Percentiles rank a stretch among this genome's conserved stretches.
Evolutionary conservation across 2,888 invertebrate genomes (phyloP).

Genomic region (Amorpha juglandis): DNA sequence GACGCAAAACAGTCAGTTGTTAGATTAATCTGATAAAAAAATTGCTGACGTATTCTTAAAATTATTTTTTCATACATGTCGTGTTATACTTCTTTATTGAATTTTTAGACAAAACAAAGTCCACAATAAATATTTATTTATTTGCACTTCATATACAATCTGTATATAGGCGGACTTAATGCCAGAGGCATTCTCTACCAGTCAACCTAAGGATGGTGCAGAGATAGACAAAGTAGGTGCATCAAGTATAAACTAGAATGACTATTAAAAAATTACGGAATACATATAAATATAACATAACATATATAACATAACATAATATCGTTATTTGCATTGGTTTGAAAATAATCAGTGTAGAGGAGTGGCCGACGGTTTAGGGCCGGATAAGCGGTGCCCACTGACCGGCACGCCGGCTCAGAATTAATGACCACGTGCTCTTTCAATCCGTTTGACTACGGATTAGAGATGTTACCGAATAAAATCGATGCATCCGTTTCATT

Average conservation of each 20-base stretch:
- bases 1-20: no score
- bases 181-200: no score
- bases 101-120: not conserved
- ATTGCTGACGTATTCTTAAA: no score
- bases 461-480: not conserved
- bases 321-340: slow-evolving; percentile 7
- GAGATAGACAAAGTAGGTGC: no score
- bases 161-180: no score
- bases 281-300: not conserved
- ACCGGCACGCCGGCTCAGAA: not conserved
- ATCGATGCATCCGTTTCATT: not conserved
- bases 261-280: no score
- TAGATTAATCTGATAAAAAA: no score
- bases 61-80: no score
- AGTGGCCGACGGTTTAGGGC: not conserved
- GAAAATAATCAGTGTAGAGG: not conserved
- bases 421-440: slow-evolving; percentile 18
- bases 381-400: slow-evolving; percentile 6
- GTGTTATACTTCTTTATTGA: no score
- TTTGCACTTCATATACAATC: no score
- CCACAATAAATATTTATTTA: not conserved
- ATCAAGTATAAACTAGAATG: no score
- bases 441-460: not conserved
- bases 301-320: not conserved
- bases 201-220: no score